Base-by-base conservation (phyloP, 1,140 invertebrate genomes). In the Brachionus sp. region DNA sequence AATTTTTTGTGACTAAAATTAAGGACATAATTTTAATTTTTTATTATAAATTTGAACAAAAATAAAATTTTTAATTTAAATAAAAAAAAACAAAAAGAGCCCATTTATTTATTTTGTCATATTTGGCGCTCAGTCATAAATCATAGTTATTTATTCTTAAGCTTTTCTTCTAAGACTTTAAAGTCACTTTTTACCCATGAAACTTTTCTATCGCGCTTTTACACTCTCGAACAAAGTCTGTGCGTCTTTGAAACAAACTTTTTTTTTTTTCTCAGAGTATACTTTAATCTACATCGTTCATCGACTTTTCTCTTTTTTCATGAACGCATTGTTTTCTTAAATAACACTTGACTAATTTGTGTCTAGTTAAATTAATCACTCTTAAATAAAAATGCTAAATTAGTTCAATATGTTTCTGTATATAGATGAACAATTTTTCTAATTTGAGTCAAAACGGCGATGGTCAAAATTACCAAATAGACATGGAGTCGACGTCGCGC, bases 301-400 rank as follows among this genome's bases (percentile, higher is more conserved):
- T 57, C 50, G 6, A 57, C 50, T 19, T 9, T 57, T 57, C n/a
- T 19, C n/a, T 57, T 29, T 2, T 29, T 29, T 29, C 29, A 57
- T 57, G 50, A 57, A 57, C 50, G 19, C 7, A 57, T 57, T 57
- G 50, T 57, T 57, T 57, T 53, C 19, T 7, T 7, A 19, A 57
- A 57, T 57, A 57, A 57, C 50, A 57, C 50, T 57, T 57, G 50
- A 57, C 50, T 57, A 57, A 57, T 57, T 57, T 57, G 50, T 57
- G 50, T 57, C 50, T 57, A 57, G 50, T 57, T 57, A 57, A 57
- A 57, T 66, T 66, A 33, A 25, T 66, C 33, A 37, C 13, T 66
- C 10, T 66, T 33, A 13, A 37, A 66, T 37, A 33, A 66, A 33
- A 33, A 33, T 33, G 64, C 64, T 66, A 66, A 66, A 66, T 66